A percentile compares a stretch with the other conserved stretches of the same genome.
These are phyloP conservation scores for Plodia interpunctella DNA, from an alignment of 1,140 invertebrate species.

Conservation along the genomic window DNA sequence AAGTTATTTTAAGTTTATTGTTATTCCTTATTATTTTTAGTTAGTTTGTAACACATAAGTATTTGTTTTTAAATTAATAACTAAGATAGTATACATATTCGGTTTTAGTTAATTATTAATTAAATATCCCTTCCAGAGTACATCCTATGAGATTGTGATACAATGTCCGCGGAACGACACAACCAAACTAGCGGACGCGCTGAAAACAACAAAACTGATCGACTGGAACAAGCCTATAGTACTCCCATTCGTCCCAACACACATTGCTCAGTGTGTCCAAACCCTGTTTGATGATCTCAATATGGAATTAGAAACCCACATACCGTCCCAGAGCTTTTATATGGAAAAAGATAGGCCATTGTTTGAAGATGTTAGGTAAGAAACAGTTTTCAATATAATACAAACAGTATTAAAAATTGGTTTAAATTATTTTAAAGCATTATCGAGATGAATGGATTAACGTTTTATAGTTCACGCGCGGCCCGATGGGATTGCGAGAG, in stretches of 20 bases:
- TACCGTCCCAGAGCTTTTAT: constrained; percentile 5
- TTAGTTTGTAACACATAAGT: no score
- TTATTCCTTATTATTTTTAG: no score
- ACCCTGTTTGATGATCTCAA: constrained; percentile 12
- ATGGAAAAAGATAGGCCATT: constrained; percentile 15
- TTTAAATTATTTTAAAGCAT: no score
- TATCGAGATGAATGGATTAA: no score
- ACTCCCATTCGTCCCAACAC: constrained; percentile 18
- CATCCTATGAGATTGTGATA: constrained; percentile 14
- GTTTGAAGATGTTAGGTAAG: constrained; percentile 22
- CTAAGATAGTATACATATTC: no score
- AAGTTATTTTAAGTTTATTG: no score
- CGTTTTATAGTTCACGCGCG: no score
- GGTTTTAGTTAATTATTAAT: no score
- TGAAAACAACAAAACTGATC: constrained; percentile 24
- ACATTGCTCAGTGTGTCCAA: constrained; percentile 19
- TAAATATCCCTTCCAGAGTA: neutral
- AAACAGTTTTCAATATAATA: no score
- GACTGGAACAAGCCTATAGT: constrained; percentile 20
- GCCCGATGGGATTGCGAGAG: no score
- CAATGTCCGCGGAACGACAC: constrained; percentile 26
- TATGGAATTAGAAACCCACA: constrained; percentile 7
- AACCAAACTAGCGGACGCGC: constrained; percentile 14
- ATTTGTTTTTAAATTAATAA: no score
- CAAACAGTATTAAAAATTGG: no score